These are phyloP conservation scores for Meloidogyne chitwoodi DNA, from an alignment of 1,140 invertebrate species.

Conservation along the genomic window DNA sequence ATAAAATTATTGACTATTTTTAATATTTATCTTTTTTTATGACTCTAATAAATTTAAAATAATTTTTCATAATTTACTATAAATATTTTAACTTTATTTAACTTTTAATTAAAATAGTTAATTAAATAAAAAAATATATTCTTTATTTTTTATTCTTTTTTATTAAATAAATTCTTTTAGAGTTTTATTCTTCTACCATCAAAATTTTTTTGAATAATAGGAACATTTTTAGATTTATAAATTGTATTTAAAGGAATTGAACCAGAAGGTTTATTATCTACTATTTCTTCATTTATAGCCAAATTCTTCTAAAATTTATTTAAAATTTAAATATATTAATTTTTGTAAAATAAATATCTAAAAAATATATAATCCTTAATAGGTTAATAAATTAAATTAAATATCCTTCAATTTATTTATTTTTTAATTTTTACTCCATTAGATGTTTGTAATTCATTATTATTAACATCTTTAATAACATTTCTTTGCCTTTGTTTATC, in stretches of 20 bases:
- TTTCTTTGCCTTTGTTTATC: background rate
- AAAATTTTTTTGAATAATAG: background rate
- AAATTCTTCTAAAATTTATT: background rate
- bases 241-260: background rate
- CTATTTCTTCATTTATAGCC: background rate
- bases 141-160: too few species aligned
- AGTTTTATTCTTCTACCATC: background rate
- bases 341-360: too few species aligned
- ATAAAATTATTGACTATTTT: too few species aligned
- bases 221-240: background rate
- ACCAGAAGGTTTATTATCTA: background rate
- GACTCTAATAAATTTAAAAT: too few species aligned
- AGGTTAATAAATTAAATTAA: too few species aligned
- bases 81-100: too few species aligned
- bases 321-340: too few species aligned
- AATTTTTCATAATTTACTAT: too few species aligned
- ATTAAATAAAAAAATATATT: too few species aligned
- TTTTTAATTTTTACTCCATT: background rate
- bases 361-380: too few species aligned
- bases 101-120: too few species aligned
- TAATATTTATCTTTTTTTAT: too few species aligned
- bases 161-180: background rate
- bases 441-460: background rate
- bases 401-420: background rate
- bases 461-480: background rate